These are phyloP conservation scores for Uropetala carovei DNA, from an alignment of 2,888 invertebrate genomes.

Conservation along the genomic window DNA sequence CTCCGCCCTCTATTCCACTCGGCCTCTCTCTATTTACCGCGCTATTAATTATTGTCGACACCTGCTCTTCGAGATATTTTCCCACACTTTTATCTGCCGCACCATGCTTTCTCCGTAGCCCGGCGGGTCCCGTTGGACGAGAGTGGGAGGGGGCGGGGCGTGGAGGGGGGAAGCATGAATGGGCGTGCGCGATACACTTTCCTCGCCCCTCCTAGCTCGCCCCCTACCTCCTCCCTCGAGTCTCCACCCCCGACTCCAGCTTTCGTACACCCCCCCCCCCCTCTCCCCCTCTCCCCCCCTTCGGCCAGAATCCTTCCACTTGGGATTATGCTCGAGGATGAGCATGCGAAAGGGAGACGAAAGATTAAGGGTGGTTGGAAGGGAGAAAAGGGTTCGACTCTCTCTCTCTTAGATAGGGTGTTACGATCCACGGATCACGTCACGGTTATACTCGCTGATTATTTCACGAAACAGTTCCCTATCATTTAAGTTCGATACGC, in stretches of 20 bases:
- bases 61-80: slow-evolving; percentile 65
- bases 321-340: neutral
- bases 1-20: neutral
- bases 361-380: too few relatives aligned
- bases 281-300: neutral
- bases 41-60: slow-evolving; percentile 66
- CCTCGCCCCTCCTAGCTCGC: slow-evolving; percentile 6
- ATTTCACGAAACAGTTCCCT: too few relatives aligned
- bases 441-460: too few relatives aligned
- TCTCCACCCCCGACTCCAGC: neutral
- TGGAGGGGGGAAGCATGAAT: slow-evolving; percentile 30
- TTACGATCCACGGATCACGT: neutral
- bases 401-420: neutral
- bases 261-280: neutral
- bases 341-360: too few relatives aligned
- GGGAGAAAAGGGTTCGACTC: neutral
- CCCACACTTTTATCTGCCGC: slow-evolving; percentile 66
- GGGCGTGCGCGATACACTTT: slow-evolving; percentile 10
- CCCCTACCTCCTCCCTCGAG: neutral
- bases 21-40: slow-evolving; percentile 50
- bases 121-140: neutral
- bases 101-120: neutral
- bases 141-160: slow-evolving; percentile 36
- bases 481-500: too few relatives aligned
- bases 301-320: neutral